Evolutionary conservation across 2,797 vertebrate species (phyloP), one percentile per base, ranked within the genome.

Genomic region (Pipistrellus kuhlii): DNA sequence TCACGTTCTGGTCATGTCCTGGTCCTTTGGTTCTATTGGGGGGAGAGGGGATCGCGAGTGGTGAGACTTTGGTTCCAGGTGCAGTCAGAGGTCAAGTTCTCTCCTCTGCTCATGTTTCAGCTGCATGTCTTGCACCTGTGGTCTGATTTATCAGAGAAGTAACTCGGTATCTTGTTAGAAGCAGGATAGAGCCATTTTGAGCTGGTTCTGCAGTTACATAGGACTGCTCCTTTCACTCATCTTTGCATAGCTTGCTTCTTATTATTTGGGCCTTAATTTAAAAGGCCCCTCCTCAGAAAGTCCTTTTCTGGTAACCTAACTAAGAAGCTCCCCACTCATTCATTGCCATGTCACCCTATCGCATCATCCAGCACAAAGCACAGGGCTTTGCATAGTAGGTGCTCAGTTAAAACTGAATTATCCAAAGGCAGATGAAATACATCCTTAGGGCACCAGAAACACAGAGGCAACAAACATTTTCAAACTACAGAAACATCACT

Each of bases 221-320:
- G 10, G 14, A 30, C 38, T 93, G 77, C n/a, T 87, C 38, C 32
- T 81, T 93, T 46, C 2, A 14, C 11, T 77, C 68, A 85, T 71
- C 72, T 93, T 81, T 82, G 48, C 35, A 32, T 15, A 73, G 15
- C 44, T 69, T 20, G n/a, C 68, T 55, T 76, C n/a, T 87, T 55
- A 14, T 95, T 69, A 71, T 46, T 72, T 91, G 53, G 18, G 27
- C 10, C 44, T 88, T 80, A 57, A 76, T 30, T 92, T 75, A 25
- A 90, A 89, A 76, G 18, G 25, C 68, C 38, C 32, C 35, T 27
- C 48, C 25, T 78, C 30, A 41, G 62, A 83, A 71, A 88, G 85
- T 88, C 2, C 14, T 59, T 80, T 69, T 51, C 32, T 83, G 64
- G 87, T 80, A n/a, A 57, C 4, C 15, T 78, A 66, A 57, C 51